Evolutionary conservation across 2,797 vertebrate species (phyloP), one percentile per base, ranked within the genome.

Genomic region (Sitta carolinensis): DNA sequence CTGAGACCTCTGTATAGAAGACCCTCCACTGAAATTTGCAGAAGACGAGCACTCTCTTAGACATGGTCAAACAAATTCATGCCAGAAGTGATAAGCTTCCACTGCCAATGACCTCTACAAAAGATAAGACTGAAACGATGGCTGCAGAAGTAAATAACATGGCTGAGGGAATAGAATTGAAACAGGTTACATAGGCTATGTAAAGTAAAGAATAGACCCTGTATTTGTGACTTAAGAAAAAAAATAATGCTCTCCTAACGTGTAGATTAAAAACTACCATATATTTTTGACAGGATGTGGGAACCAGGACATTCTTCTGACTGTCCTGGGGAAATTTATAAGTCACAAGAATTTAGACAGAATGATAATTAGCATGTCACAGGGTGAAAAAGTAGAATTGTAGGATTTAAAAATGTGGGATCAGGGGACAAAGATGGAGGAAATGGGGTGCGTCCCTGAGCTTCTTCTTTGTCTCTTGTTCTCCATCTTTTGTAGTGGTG

Each of bases 101-200:
- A 51, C 45, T 80, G 40, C 15, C 61, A 74, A 34, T 64, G 73
- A 86, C 73, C 50, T 93, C 48, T 81, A 36, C 27, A 87, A 89
- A 87, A 93, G 32, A 82, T 64, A 86, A 88, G 76, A 84, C 10
- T 88, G 54, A 96, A 92, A 74, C 58, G 13, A 66, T 92, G 38
- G 42, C 36, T 68, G 45, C 51, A 80, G 70, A 68, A 78, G 59
- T 79, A 87, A 90, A 70, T 74, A 86, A 38, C 17, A n/a, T 74
- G 36, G 5, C 16, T 62, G 55, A 88, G 40, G 26, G 19, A 87
- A 52, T 19, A 83, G 51, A 87, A 52, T 15, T 36, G 13, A 40
- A 89, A 48, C 26, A 38, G 23, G 52, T 55, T 84, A 69, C 21
- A n/a, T 23, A 72, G 15, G 2, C 14, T 64, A 45, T 29, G 32